Base-by-base conservation (phyloP, 2,797 vertebrate genomes). In the Pipistrellus nathusii region DNA sequence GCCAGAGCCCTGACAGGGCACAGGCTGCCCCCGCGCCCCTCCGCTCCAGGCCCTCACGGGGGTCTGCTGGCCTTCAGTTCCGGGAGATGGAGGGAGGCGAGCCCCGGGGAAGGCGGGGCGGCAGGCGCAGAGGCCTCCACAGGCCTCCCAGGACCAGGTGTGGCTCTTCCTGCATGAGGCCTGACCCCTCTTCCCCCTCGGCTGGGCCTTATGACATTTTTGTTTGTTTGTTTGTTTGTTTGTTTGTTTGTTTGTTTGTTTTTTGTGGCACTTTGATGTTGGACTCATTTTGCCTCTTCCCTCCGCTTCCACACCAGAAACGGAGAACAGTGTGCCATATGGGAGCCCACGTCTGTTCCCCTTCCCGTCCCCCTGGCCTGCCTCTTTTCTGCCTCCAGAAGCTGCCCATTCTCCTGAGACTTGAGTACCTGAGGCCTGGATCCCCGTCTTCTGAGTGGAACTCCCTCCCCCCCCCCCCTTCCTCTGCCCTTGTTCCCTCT, bases 371-470 rank as follows among this genome's bases (percentile, higher is more conserved):
- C 83, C 8, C 32, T 0, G 0, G 18, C 48, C 83, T 25, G 20
- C 78, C 73, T 84, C 55, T 90, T 35, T 21, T 68, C 48, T 92
- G n/a, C 32, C 23, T 69, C 23, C 44, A 64, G 76, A 93, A 81
- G 25, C 69, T 76, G 8, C 59, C 75, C 2, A 13, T 46, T 72
- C 57, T 83, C 41, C 82, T 1, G 27, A 69, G 77, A 48, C 46
- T 25, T 95, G 17, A 9, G 30, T 17, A 38, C 38, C 55, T 32
- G 73, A 82, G 46, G 53, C 18, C 23, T 35, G 3, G 25, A 41
- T 77, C 73, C 41, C 35, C 72, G 17, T 69, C 81, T 85, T 94
- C 78, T 25, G 51, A 94, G 71, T 30, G 38, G 14, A 51, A 41
- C 53, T 8, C 53, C 20, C 3, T 25, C 35, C 11, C 15, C 48